A percentile compares a stretch with the other conserved stretches of the same genome.
phyloP scores from a whole-genome alignment of 2,888 invertebrate genomes.

The Sphaerophoria taeniata region DNA sequence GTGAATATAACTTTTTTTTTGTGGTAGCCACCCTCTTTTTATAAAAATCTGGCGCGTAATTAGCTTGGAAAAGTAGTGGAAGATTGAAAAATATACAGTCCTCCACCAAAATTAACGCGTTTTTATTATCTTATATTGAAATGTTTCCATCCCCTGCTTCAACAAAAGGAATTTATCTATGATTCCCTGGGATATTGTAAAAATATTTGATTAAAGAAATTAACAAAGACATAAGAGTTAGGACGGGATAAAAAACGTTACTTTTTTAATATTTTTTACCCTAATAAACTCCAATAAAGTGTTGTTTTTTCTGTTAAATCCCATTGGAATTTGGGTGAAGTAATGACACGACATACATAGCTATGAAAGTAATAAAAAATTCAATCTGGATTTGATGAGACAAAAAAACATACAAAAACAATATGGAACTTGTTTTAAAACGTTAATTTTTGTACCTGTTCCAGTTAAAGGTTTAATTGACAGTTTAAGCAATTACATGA shows the following conservation, averaged over 20 bases:
- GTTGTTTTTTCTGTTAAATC: not conserved
- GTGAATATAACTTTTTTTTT: too few species aligned
- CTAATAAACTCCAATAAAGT: conserved; percentile 1
- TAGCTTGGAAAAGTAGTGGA: conserved; percentile 1
- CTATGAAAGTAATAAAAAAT: not conserved
- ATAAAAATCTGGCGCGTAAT: not conserved
- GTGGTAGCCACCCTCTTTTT: not conserved
- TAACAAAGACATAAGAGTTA: not conserved
- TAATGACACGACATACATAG: not conserved
- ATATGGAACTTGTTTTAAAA: too few species aligned
- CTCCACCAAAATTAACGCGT: conserved; percentile 23
- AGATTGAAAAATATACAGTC: conserved; percentile 36
- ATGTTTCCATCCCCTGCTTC: conserved; percentile 37
- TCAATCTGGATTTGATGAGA: not conserved
- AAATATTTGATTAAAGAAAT: conserved; percentile 37
- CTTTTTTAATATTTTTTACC: conserved; percentile 4
- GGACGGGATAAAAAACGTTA: not conserved
- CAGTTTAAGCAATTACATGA: too few species aligned
- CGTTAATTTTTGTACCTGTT: too few species aligned
- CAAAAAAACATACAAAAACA: too few species aligned
- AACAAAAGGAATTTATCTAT: conserved; percentile 51
- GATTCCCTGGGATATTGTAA: conserved; percentile 51
- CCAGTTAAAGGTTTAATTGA: too few species aligned
- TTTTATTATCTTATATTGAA: conserved; percentile 46
- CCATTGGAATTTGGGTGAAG: not conserved